Evolutionary conservation across 2,113 vertebrate genomes (phyloP), one percentile per base, ranked within the genome.

Genomic region (Bubo scandiacus): DNA sequence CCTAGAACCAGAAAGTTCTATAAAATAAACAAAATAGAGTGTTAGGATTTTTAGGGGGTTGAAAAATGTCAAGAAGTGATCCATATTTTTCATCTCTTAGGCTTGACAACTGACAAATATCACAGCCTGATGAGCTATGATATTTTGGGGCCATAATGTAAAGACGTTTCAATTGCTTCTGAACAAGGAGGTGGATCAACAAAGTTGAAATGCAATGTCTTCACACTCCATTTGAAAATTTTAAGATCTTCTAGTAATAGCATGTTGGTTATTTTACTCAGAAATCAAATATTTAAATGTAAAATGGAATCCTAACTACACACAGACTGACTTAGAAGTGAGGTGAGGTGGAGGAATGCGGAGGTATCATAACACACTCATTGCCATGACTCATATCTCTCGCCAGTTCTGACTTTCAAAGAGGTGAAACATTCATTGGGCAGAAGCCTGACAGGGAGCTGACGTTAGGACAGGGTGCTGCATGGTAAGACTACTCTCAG

Each of bases 51-150:
- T 86, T 74, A 87, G 94, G 62, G 88, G 68, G 38, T 15, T 94
- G 91, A 95, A 94, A 92, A 94, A 91, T 32, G 30, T 80, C 47
- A 85, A 58, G 66, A 91, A 81, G 17, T 18, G 15, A 81, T 79
- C 40, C 7, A 5, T 52, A 75, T 70, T 82, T 90, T 92, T 86
- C 47, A 88, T 38, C 80, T 94, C 73, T 59, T 78, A 74, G 45
- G 45, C 43, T 6, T 89, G 65, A 57, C 57, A 86, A 71, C 52
- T 63, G 61, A 91, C 47, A 72, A 92, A 80, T 90, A 88, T 27
- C 65, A 93, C 59, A 92, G 54, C 47, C 66, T 81, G 51, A 71
- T 71, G 32, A 86, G 63, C 51, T 93, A 86, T 70, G 77, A 12
- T 90, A 92, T 89, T 93, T 81, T 75, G 32, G 30, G 66, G 55